A percentile compares a stretch with the other conserved stretches of the same genome.
phyloP scores from a whole-genome alignment of 2,888 invertebrate genomes.

The Heliconius ethilla region DNA sequence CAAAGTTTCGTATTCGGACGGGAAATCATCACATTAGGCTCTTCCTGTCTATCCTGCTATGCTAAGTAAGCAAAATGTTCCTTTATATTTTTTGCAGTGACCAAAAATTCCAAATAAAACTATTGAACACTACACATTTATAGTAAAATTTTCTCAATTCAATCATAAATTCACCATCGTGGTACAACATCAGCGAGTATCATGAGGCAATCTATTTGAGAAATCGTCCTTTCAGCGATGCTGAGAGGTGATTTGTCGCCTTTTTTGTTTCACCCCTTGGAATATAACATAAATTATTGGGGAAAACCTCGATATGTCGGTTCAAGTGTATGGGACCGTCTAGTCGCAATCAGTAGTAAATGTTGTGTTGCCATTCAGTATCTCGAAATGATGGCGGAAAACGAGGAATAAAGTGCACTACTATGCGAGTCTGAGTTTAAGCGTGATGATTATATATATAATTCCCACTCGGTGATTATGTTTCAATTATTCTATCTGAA shows the following conservation, averaged over 20 bases:
- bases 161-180: conserved; percentile 1
- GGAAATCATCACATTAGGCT: no score
- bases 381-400: no score
- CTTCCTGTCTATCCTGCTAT: no score
- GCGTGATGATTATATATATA: neutral
- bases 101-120: neutral
- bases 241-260: conserved; percentile 47
- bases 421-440: neutral
- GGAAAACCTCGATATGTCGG: conserved; percentile 34
- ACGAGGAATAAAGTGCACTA: no score
- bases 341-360: neutral
- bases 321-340: conserved; percentile 4
- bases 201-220: conserved; percentile 45
- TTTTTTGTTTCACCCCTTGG: conserved; percentile 44
- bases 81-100: no score
- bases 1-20: no score
- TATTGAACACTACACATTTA: neutral
- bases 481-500: neutral
- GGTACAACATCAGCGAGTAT: conserved; percentile 30
- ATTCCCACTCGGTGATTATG: neutral
- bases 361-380: neutral
- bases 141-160: neutral
- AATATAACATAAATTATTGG: conserved; percentile 38
- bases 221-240: conserved; percentile 46
- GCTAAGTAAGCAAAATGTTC: no score